phyloP scores from a whole-genome alignment of 2,888 invertebrate genomes.

The Brachycybe producta region DNA sequence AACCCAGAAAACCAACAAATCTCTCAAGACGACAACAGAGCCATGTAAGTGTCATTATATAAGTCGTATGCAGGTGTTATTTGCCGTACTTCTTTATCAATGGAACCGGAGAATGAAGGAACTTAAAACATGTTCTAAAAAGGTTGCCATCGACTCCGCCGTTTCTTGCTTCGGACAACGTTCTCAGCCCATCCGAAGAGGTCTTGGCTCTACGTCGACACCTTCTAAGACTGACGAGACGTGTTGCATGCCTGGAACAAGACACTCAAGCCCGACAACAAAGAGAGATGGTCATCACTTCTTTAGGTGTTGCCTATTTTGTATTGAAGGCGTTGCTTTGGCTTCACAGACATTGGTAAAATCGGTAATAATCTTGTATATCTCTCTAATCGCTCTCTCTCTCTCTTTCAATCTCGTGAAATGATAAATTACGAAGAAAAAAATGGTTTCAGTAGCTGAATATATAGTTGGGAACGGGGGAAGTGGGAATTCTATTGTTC shows the following conservation, averaged over 20 bases:
- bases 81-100: too few relatives aligned
- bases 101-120: too few relatives aligned
- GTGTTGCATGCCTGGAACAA: conserved; percentile 73
- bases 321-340: conserved; percentile 72
- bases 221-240: conserved; percentile 70
- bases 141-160: too few relatives aligned
- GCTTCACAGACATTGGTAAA: conserved; percentile 38
- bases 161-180: too few relatives aligned
- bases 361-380: background rate
- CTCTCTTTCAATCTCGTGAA: background rate
- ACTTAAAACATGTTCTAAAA: too few relatives aligned
- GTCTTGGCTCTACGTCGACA: conserved; percentile 69
- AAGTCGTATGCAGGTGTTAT: too few relatives aligned
- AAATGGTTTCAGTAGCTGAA: too few relatives aligned
- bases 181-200: conserved; percentile 60
- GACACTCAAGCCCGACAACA: conserved; percentile 71
- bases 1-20: too few relatives aligned
- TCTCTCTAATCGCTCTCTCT: background rate
- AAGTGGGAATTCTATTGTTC: too few relatives aligned
- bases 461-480: too few relatives aligned
- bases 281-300: conserved; percentile 72
- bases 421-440: too few relatives aligned
- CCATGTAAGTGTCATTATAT: background rate
- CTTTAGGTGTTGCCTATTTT: conserved; percentile 71
- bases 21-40: background rate